Evolutionary conservation across 2,888 invertebrate species (phyloP), one percentile per base, ranked within the genome.

Genomic region (Homarus gammarus): DNA sequence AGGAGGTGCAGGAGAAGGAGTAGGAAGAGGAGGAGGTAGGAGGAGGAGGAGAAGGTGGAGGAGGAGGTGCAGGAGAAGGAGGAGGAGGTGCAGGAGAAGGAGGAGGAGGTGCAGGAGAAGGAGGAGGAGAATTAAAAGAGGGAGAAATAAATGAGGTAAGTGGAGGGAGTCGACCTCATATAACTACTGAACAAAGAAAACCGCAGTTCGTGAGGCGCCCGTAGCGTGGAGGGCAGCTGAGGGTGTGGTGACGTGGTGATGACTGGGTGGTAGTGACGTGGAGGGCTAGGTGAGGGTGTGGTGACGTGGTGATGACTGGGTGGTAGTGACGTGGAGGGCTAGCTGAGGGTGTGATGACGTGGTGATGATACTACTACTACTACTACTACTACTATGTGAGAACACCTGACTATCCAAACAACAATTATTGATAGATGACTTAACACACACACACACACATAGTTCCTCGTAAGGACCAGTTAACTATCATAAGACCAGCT

Each of bases 161-260:
- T 44, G 44, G 44, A 44, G 44, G 44, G 10, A 44, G 6, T 8
- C 44, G 10, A 44, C 12, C 44, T 49, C 1, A 12, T 0, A 44
- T 12, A 31, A 2, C 68, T 12, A 68, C 12, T 68, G 68, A 72
- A 72, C 72, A 72, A 72, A 72, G 72, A 10, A 68, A 33, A 72
- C 72, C 72, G 31, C 33, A 72, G 0, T 33, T 33, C 72, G 72
- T 72, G 72, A 72, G 6, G 33, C 8, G 33, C 72, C 68, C 27
- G 18, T 38, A n/a, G n/a, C n/a, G n/a, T n/a, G n/a, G n/a, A 5
- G 8, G 27, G n/a, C 68, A 68, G 68, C 18, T 31, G 68, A 68
- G 33, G 8, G 1, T 27, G 68, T n/a, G n/a, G n/a, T n/a, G n/a
- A n/a, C n/a, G n/a, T n/a, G n/a, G n/a, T n/a, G n/a, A n/a, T n/a